phyloP scores from a whole-genome alignment of 1,140 invertebrate genomes.

The Drosophila pectinifera region DNA sequence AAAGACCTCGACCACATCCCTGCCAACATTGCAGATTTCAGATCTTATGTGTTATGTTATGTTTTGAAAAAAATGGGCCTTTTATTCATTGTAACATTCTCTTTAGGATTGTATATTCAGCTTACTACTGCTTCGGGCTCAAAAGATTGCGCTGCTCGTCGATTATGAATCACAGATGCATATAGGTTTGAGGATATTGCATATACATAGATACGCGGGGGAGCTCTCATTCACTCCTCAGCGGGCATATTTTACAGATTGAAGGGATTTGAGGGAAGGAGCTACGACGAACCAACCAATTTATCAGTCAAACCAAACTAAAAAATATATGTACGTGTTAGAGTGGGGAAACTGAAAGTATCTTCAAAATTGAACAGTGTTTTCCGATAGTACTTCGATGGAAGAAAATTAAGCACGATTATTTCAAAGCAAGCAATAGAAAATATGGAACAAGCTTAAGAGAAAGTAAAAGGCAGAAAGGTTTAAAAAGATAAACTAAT shows the following conservation, averaged over 20 bases:
- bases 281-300: slow-evolving; percentile 66
- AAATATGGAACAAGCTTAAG: slow-evolving; percentile 13
- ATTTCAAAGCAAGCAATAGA: slow-evolving; percentile 13
- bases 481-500: slow-evolving; percentile 5
- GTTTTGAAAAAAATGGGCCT: slow-evolving; percentile 24
- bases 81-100: slow-evolving; percentile 39
- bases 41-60: slow-evolving; percentile 12
- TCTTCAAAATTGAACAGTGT: slow-evolving; percentile 3
- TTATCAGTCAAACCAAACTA: slow-evolving; percentile 69
- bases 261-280: slow-evolving; percentile 18
- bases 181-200: slow-evolving; percentile 38
- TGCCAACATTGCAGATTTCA: slow-evolving; percentile 30
- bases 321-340: slow-evolving; percentile 60
- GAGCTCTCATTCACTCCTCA: slow-evolving; percentile 48
- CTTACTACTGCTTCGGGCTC: slow-evolving; percentile 53
- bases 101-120: slow-evolving; percentile 20
- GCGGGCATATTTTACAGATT: slow-evolving; percentile 40
- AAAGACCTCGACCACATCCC: slow-evolving; percentile 32
- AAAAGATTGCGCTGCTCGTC: slow-evolving; percentile 64
- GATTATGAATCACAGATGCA: slow-evolving; percentile 74
- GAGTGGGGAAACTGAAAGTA: slow-evolving; percentile 3
- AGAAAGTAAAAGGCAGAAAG: not conserved
- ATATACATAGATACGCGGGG: slow-evolving; percentile 39
- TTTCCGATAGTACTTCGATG: not conserved
- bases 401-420: slow-evolving; percentile 6